phyloP scores from a whole-genome alignment of 2,113 vertebrate species.

The Budorcas taxicolor region DNA sequence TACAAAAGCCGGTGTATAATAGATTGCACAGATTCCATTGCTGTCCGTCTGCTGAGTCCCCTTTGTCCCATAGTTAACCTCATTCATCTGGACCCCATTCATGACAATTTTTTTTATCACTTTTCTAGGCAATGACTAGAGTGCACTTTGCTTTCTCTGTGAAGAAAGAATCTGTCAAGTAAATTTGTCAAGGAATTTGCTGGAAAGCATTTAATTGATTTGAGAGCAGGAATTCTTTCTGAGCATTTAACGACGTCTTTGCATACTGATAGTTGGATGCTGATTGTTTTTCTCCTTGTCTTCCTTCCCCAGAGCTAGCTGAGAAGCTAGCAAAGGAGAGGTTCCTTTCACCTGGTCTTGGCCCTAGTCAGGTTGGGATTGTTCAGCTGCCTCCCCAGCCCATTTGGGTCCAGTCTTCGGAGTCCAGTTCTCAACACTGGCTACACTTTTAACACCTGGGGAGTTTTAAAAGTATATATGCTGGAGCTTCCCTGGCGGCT shows the following conservation, averaged over 20 bases:
- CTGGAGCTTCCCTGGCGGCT: neutral
- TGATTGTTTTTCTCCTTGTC: neutral
- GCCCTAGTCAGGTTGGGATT: neutral
- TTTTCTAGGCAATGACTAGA: slow-evolving; percentile 29
- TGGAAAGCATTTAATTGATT: neutral
- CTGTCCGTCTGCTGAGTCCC: neutral
- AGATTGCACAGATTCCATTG: accelerated
- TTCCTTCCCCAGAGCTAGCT: neutral
- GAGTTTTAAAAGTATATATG: neutral
- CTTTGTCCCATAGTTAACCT: neutral
- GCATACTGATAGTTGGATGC: neutral
- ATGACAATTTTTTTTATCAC: neutral
- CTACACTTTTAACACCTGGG: neutral
- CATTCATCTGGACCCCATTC: neutral
- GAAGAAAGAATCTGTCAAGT: slow-evolving; percentile 30
- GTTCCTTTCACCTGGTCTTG: accelerated
- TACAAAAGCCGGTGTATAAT: neutral
- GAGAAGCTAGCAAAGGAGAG: neutral
- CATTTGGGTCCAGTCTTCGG: neutral
- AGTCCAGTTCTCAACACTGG: neutral
- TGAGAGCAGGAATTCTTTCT: neutral
- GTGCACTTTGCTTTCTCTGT: neutral
- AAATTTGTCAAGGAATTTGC: neutral
- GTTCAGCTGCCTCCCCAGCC: neutral
- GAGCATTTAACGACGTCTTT: neutral